Conservation (phyloP, 2,797 vertebrate species). For the Microchirus variegatus region DNA sequence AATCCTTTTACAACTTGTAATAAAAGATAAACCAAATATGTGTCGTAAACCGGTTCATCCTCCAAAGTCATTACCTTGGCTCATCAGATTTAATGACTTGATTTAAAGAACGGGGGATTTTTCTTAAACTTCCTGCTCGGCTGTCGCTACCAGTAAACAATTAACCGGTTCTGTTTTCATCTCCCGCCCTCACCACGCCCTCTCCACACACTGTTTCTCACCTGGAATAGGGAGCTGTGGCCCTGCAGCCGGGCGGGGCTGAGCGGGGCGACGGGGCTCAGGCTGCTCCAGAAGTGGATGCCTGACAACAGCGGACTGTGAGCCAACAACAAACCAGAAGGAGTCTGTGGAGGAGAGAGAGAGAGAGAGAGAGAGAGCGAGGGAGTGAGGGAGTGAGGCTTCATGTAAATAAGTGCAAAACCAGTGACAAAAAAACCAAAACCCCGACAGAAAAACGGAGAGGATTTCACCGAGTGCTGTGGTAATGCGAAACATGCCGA, state of each 20-base stretch:
- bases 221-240: constrained; percentile 93
- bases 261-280: constrained; percentile 92
- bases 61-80: background rate
- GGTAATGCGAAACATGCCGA: constrained; percentile 63
- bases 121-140: constrained; percentile 46
- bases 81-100: constrained; percentile 1
- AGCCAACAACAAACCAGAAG: constrained; percentile 91
- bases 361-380: background rate
- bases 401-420: constrained; percentile 41
- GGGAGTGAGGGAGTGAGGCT: constrained; percentile 13
- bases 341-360: constrained; percentile 80
- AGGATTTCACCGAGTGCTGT: constrained; percentile 30
- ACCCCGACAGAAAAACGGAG: constrained; percentile 22
- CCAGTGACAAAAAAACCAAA: constrained; percentile 13
- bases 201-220: constrained; percentile 55
- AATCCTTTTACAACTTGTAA: background rate
- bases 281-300: constrained; percentile 97
- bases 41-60: background rate
- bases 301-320: constrained; percentile 93
- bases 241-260: constrained; percentile 95
- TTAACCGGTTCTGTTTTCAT: constrained; percentile 8
- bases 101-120: constrained; percentile 23
- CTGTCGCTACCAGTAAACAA: constrained; percentile 29
- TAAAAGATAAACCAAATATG: background rate
- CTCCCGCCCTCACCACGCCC: background rate